Evolutionary conservation across 2,888 invertebrate species (phyloP), one percentile per base, ranked within the genome.

Genomic region (Spicauda simplicius): DNA sequence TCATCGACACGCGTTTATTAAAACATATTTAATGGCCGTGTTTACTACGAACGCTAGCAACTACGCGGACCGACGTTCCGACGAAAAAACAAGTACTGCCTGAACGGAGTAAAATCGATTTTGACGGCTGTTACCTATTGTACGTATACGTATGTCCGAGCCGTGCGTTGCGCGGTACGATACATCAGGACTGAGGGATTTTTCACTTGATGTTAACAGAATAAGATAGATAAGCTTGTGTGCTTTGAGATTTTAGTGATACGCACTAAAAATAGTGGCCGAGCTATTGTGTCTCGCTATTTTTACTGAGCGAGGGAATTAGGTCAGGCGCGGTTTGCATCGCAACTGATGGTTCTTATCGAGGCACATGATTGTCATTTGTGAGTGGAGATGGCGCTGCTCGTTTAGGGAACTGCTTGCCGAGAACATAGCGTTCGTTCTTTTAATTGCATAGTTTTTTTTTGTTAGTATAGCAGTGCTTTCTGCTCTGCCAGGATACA

Each of bases 281-380:
- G 91, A 93, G 92, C 91, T 91, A 90, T 91, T 91, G 91, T 89
- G 85, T 83, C 78, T 74, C 81, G 89, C 91, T 93, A 92, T 92
- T 93, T 92, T 91, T 91, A 89, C 85, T 85, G 82, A 79, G 79
- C 85, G 86, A 87, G 86, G 87, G 81, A 91, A 88, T 77, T 92
- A 83, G 92, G 92, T 91, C 92, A 89, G 82, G 65, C 33, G 78
- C 78, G 78, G 74, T 76, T 71, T 71, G 73, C 71, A 67, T 69
- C 74, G 73, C 48, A 48, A 60, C 52, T 71, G 69, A 69, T 74
- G 77, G 77, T 78, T 82, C 77, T 73, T 76, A 77, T 80, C 75
- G 72, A 56, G 52, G 74, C 70, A 53, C 41, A 63, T 72, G 50
- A 67, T 78, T 70, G 70, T 16, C 41, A 56, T 64, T 74, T 70